Evolutionary conservation across 2,888 invertebrate species (phyloP), one percentile per base, ranked within the genome.

Genomic region (Trichopoda pennipes): DNA sequence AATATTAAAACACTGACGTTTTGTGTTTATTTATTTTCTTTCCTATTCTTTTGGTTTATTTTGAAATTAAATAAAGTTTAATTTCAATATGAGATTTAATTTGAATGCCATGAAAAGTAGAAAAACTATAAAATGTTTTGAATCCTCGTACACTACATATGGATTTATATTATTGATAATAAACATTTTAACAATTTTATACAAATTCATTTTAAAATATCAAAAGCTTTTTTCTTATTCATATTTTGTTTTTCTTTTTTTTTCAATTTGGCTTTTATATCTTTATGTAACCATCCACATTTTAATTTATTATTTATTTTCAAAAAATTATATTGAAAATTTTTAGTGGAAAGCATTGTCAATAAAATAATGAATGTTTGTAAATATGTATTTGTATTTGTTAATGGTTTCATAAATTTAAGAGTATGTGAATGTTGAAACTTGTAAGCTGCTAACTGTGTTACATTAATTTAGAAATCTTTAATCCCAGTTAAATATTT

Each of bases 361-460:
- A 47, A 38, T 56, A 53, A 35, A 17, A 61, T 35, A 74, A 56
- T 74, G 9, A 44, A 28, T 44, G 21, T 28, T 55, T 7, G 4
- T 61, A 12, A 73, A 55, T 58, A 16, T n/a, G 23, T 19, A 12
- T 9, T 44, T 55, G 42, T 49, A 1, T 32, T 49, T 58, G 49
- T 58, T 64, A 64, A 66, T 66, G 49, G 49, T 16, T 74, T 58
- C 55, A 49, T 47, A 49, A 74, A 64, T 64, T 35, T 17, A 23
- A 23, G 17, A 74, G 28, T 23, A 16, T 72, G 12, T 17, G 32
- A 28, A 72, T 51, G 53, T 51, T 28, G 14, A 42, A 61, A 51
- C 42, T 53, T 51, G 38, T 17, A 60, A 42, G 42, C 32, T 38
- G 21, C 7, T 35, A 55, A 64, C 14, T 35, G 2, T 19, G 44